Conservation (phyloP, 1,140 invertebrate species). For the Lucilia cuprina region DNA sequence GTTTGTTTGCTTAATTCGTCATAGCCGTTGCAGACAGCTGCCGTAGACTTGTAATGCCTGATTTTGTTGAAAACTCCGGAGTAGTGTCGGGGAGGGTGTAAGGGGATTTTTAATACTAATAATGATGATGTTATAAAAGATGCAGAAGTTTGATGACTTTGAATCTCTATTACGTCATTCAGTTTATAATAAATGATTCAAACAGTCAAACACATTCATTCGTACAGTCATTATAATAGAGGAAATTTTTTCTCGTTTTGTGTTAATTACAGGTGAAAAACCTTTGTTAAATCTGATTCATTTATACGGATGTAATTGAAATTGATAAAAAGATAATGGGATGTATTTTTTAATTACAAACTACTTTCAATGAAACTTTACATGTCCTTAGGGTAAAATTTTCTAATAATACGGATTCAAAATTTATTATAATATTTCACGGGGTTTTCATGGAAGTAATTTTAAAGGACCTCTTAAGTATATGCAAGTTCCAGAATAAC, state of each 20-base stretch:
- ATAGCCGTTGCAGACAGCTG: not conserved
- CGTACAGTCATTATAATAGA: not conserved
- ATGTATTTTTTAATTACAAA: not conserved
- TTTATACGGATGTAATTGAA: not conserved
- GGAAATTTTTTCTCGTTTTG: not conserved
- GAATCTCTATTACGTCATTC: not conserved
- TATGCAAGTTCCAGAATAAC: too few relatives aligned
- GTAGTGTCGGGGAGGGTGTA: too few relatives aligned
- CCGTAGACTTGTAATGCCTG: not conserved
- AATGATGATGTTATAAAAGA: not conserved
- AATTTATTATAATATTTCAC: too few relatives aligned
- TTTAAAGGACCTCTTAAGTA: too few relatives aligned
- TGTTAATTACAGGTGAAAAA: constrained; percentile 2
- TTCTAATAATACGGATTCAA: too few relatives aligned
- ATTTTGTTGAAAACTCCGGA: not conserved
- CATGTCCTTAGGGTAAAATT: not conserved
- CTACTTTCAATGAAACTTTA: not conserved
- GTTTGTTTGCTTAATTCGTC: not conserved
- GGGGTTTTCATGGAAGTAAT: too few relatives aligned
- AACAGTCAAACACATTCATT: not conserved
- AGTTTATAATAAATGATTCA: not conserved
- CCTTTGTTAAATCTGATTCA: not conserved
- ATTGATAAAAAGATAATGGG: not conserved
- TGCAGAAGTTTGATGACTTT: not conserved
- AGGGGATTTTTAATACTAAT: not conserved